phyloP scores from a whole-genome alignment of 2,888 invertebrate species.

The Azorinus chamasolen region DNA sequence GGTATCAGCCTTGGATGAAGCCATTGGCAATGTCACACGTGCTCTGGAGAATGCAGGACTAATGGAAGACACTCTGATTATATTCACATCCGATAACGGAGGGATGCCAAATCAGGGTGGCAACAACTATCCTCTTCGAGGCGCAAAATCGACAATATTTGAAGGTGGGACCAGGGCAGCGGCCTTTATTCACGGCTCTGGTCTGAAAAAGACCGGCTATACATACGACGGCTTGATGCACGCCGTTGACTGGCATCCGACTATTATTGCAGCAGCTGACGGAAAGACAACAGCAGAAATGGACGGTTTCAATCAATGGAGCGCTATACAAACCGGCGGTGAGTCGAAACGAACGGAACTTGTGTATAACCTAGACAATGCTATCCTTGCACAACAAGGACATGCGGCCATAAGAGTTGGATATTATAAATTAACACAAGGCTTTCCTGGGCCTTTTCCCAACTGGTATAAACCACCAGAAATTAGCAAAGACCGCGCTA shows the following conservation, averaged over 20 bases:
- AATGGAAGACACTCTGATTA: conserved; percentile 92
- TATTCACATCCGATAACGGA: conserved; percentile 78
- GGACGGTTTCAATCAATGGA: no score
- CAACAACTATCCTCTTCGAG: no score
- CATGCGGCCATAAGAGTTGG: conserved; percentile 69
- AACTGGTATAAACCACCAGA: conserved; percentile 77
- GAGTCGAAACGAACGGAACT: conserved; percentile 64
- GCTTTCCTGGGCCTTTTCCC: conserved; percentile 81
- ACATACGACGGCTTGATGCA: no score
- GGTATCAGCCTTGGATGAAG: conserved; percentile 93
- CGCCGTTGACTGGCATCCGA: no score
- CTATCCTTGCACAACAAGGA: conserved; percentile 11
- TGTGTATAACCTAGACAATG: conserved; percentile 72
- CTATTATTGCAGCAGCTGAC: conserved; percentile 84
- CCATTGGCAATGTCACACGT: conserved; percentile 92
- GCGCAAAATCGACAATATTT: conserved; percentile 94
- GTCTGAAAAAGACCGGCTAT: no score
- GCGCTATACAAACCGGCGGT: conserved; percentile 38
- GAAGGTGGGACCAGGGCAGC: conserved; percentile 90
- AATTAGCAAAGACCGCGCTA: not conserved
- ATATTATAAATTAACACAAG: conserved; percentile 86
- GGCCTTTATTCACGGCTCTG: conserved; percentile 86
- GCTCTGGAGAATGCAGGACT: conserved; percentile 90
- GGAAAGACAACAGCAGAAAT: conserved; percentile 58
- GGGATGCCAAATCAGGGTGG: conserved; percentile 83